phyloP scores from a whole-genome alignment of 2,797 vertebrate genomes.

The Cynodonichthys magdalenae region DNA sequence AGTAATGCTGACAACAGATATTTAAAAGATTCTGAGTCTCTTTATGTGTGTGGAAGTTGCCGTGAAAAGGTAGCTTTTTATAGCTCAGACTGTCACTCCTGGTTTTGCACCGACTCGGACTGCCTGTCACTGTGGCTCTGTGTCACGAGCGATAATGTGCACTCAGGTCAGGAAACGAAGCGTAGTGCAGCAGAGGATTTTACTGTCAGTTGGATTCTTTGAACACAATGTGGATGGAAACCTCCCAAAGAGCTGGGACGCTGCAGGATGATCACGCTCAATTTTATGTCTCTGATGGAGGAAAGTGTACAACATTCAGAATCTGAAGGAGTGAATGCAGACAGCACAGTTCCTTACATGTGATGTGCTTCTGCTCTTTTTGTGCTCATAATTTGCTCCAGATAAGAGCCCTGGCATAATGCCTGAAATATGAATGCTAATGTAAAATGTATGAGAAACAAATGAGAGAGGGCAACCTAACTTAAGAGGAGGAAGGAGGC shows the following conservation, averaged over 20 bases:
- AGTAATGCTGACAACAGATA: slow-evolving; percentile 28
- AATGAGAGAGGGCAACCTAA: slow-evolving; percentile 38
- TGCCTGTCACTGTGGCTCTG: slow-evolving; percentile 66
- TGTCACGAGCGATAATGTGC: slow-evolving; percentile 64
- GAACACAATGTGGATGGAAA: slow-evolving; percentile 28
- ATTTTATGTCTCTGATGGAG: slow-evolving; percentile 6
- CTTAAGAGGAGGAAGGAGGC: slow-evolving; percentile 44
- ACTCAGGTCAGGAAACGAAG: slow-evolving; percentile 53
- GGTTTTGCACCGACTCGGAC: slow-evolving; percentile 53
- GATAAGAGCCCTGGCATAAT: slow-evolving; percentile 35
- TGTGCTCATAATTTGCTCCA: slow-evolving; percentile 22
- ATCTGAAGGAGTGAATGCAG: slow-evolving; percentile 13
- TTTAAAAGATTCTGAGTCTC: slow-evolving; percentile 13
- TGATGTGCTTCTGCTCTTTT: slow-evolving; percentile 14
- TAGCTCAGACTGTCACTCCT: slow-evolving; percentile 60
- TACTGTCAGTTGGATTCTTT: slow-evolving; percentile 38
- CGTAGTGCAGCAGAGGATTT: slow-evolving; percentile 42
- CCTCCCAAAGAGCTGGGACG: slow-evolving; percentile 9
- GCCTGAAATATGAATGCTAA: slow-evolving; percentile 66
- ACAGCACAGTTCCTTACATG: slow-evolving; percentile 1
- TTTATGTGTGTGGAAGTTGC: slow-evolving; percentile 54
- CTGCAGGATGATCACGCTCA: neutral
- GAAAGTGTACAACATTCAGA: slow-evolving; percentile 8
- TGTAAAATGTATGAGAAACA: slow-evolving; percentile 62
- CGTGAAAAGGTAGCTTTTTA: slow-evolving; percentile 65